These are phyloP conservation scores for Caenorhabditis brenneri DNA, from an alignment of 1,140 invertebrate species.

Conservation along the genomic window DNA sequence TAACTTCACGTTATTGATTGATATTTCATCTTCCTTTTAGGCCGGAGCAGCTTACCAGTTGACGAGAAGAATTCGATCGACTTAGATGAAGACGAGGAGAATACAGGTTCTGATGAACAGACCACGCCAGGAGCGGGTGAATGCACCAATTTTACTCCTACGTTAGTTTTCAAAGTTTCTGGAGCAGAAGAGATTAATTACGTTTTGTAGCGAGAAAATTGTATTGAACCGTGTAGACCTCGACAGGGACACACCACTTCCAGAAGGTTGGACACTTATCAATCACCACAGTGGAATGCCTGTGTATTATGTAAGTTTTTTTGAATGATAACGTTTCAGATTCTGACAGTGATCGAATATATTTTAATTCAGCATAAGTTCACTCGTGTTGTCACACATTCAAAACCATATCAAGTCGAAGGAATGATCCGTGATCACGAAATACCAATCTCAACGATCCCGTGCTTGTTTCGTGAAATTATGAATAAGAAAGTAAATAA, in stretches of 20 bases:
- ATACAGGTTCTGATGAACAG: too few relatives aligned
- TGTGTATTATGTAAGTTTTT: background rate
- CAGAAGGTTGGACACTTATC: background rate
- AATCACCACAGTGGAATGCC: slow-evolving; percentile 1
- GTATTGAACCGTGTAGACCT: background rate
- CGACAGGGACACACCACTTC: background rate
- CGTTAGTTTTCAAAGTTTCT: background rate
- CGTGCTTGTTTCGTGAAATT: background rate
- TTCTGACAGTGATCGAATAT: too few relatives aligned
- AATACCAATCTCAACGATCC: background rate
- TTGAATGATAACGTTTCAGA: too few relatives aligned
- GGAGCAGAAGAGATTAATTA: background rate
- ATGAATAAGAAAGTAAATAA: slow-evolving; percentile 1
- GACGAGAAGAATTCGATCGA: too few relatives aligned
- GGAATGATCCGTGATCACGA: slow-evolving; percentile 11
- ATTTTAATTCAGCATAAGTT: slow-evolving; percentile 2
- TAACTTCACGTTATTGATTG: too few relatives aligned
- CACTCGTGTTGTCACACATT: slow-evolving; percentile 11
- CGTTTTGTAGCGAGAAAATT: background rate
- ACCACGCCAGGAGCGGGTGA: too few relatives aligned
- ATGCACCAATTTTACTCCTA: background rate
- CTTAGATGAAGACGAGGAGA: too few relatives aligned
- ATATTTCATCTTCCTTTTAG: too few relatives aligned
- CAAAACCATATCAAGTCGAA: slow-evolving; percentile 6
- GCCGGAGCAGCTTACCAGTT: too few relatives aligned